These are phyloP conservation scores for Gadopsis bispinosus DNA, from an alignment of 2,797 vertebrate species.

Conservation along the genomic window DNA sequence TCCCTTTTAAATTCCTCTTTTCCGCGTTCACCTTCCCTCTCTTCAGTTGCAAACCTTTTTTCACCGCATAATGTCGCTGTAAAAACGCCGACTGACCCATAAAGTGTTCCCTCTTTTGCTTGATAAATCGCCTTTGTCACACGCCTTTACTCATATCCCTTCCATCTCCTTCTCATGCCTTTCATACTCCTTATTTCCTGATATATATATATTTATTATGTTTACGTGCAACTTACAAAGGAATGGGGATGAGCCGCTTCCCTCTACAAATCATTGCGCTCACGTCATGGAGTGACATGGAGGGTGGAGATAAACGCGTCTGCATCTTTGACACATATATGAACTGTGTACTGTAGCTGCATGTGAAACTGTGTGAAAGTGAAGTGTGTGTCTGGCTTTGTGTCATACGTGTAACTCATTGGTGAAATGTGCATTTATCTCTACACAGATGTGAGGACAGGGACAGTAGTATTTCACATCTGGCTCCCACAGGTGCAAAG, in stretches of 20 bases:
- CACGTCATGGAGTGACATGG: background rate
- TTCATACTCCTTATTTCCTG: slow-evolving; percentile 4
- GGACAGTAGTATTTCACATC: slow-evolving; percentile 47
- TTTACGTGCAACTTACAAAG: slow-evolving; percentile 27
- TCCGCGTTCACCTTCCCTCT: background rate
- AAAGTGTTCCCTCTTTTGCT: background rate
- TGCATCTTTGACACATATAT: slow-evolving; percentile 13
- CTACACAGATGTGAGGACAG: slow-evolving; percentile 37
- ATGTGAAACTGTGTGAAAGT: background rate
- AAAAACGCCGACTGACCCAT: background rate
- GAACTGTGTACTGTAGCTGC: background rate
- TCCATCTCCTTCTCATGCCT: background rate
- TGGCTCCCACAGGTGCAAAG: slow-evolving; percentile 46
- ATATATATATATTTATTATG: slow-evolving; percentile 36
- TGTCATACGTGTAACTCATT: background rate
- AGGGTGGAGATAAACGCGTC: slow-evolving; percentile 4
- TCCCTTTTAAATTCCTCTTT: background rate
- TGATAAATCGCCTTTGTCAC: slow-evolving; percentile 12
- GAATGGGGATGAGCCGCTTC: background rate
- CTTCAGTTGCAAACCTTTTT: background rate
- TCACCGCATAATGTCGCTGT: slow-evolving; percentile 3
- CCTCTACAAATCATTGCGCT: slow-evolving; percentile 27
- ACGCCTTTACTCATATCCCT: background rate
- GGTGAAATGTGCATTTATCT: slow-evolving; percentile 11
- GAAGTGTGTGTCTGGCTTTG: background rate